Percentiles rank a stretch among this genome's conserved stretches.
These are phyloP conservation scores for Drosophila ezoana DNA, from an alignment of 2,888 invertebrate genomes.

Conservation along the genomic window DNA sequence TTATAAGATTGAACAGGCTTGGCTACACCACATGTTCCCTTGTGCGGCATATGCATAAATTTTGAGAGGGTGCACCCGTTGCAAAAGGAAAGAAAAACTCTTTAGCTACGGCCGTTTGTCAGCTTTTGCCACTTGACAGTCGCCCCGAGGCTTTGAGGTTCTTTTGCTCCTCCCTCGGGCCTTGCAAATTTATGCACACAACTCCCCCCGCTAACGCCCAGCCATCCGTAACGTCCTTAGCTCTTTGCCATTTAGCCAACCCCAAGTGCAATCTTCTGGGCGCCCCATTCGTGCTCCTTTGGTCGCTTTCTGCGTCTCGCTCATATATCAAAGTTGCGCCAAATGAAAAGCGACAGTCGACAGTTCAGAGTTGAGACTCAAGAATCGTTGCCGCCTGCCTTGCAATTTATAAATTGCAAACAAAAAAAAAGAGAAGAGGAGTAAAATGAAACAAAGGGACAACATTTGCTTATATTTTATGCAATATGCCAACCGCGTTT, in stretches of 20 bases:
- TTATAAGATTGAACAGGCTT: constrained; percentile 17
- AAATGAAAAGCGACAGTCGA: constrained; percentile 74
- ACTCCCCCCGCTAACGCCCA: constrained; percentile 2
- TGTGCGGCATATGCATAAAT: constrained; percentile 41
- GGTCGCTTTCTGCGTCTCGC: constrained; percentile 3
- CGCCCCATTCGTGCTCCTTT: constrained; percentile 2
- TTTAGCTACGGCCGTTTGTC: constrained; percentile 45
- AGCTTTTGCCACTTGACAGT: constrained; percentile 55
- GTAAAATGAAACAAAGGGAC: constrained; percentile 43
- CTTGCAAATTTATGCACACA: constrained; percentile 56
- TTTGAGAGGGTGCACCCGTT: constrained; percentile 21
- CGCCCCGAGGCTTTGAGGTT: constrained; percentile 39
- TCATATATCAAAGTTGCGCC: constrained; percentile 61
- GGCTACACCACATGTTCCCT: constrained; percentile 14
- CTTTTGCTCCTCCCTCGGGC: constrained; percentile 35
- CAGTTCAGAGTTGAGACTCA: constrained; percentile 45
- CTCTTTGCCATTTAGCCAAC: constrained; percentile 51
- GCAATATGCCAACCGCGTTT: constrained; percentile 81
- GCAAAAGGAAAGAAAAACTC: constrained; percentile 17
- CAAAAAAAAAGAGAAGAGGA: background rate
- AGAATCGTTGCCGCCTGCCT: constrained; percentile 37
- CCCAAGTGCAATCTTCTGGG: constrained; percentile 47
- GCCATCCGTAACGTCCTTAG: constrained; percentile 16
- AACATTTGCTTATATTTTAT: constrained; percentile 74
- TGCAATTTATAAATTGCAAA: constrained; percentile 60